Conservation (phyloP, 2,113 vertebrate genomes). For the Lathamus discolor region DNA sequence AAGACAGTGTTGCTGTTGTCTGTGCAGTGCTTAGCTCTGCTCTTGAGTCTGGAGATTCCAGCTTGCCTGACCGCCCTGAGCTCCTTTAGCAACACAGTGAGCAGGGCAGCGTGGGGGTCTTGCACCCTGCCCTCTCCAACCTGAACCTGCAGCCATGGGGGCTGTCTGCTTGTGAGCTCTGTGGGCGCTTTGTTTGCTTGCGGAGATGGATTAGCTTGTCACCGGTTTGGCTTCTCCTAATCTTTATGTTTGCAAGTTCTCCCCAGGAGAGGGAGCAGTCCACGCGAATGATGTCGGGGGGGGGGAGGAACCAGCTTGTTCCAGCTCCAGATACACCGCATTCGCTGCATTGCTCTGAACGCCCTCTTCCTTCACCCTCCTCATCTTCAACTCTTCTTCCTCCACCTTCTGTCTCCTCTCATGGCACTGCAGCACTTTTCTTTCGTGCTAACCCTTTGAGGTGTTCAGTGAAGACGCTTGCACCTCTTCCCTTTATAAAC, state of each 20-base stretch:
- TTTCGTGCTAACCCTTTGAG: neutral
- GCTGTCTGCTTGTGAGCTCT: neutral
- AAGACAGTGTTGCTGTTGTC: neutral
- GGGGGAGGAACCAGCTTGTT: neutral
- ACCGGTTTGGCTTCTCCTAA: neutral
- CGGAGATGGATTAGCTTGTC: neutral
- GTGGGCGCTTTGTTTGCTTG: neutral
- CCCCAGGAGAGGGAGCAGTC: conserved; percentile 32
- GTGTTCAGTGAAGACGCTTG: neutral
- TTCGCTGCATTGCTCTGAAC: neutral
- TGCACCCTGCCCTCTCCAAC: neutral
- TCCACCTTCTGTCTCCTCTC: neutral
- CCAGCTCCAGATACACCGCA: neutral
- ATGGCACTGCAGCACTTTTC: no score
- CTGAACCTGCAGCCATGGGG: neutral
- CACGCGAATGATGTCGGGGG: neutral
- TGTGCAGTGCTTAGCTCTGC: neutral
- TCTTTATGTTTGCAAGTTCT: neutral
- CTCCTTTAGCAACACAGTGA: neutral
- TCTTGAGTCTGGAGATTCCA: rapidly evolving
- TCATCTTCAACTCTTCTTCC: neutral
- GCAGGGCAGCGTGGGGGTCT: neutral
- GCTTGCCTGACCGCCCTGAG: neutral
- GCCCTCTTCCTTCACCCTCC: neutral
- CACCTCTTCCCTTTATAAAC: neutral